These are phyloP conservation scores for Scophthalmus maximus DNA, from an alignment of 2,113 vertebrate genomes.

Conservation along the genomic window DNA sequence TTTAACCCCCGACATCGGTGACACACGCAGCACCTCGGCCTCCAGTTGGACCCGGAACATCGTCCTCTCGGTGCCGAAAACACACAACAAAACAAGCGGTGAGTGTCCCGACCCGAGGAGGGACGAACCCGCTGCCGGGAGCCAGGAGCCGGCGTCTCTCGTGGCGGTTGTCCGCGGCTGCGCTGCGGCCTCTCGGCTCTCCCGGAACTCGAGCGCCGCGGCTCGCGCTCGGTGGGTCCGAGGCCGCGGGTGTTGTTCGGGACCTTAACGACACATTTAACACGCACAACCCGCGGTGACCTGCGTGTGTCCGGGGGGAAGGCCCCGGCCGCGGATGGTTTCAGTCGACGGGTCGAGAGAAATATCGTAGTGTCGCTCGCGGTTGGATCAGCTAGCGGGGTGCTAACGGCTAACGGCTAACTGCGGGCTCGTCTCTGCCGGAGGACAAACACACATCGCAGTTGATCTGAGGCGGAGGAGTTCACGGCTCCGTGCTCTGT, in stretches of 20 bases:
- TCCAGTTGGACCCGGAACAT: not conserved
- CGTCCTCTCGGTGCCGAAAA: slow-evolving; percentile 28
- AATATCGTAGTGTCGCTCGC: slow-evolving; percentile 1
- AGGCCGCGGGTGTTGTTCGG: slow-evolving; percentile 49
- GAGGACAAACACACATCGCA: not conserved
- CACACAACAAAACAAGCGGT: slow-evolving; percentile 69
- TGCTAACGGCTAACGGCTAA: slow-evolving; percentile 51
- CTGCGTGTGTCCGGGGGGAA: fast-evolving
- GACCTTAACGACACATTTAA: not conserved
- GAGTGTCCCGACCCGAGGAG: slow-evolving; percentile 60
- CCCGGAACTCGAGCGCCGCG: slow-evolving; percentile 78
- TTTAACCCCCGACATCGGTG: not conserved
- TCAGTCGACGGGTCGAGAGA: too few relatives aligned
- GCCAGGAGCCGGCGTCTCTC: slow-evolving; percentile 52
- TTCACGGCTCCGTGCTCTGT: fast-evolving
- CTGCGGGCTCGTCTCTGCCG: not conserved
- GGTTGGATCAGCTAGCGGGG: slow-evolving; percentile 22
- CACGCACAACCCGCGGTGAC: fast-evolving
- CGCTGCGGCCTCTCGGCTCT: slow-evolving; percentile 76
- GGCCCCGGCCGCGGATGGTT: fast-evolving
- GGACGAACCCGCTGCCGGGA: not conserved
- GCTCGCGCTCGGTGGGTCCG: not conserved
- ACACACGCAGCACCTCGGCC: not conserved
- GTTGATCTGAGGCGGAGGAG: too few relatives aligned
- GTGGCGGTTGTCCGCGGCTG: slow-evolving; percentile 26